A percentile compares a stretch with the other conserved stretches of the same genome.
phyloP scores from a whole-genome alignment of 2,797 vertebrate species.

The Pipistrellus kuhlii region DNA sequence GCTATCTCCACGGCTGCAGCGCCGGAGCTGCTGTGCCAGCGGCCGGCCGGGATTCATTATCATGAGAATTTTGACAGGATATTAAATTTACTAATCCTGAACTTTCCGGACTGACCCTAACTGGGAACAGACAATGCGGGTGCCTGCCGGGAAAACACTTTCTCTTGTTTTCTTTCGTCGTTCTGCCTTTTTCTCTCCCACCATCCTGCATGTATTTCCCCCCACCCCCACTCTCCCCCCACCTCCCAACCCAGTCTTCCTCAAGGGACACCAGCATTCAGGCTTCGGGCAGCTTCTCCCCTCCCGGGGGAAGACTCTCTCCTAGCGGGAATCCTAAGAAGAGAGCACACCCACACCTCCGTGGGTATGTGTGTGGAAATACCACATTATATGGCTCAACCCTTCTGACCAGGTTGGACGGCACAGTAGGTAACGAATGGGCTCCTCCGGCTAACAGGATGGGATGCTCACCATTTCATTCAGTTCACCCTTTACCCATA shows the following conservation, averaged over 20 bases:
- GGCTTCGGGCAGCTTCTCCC: background rate
- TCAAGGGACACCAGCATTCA: background rate
- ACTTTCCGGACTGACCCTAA: conserved; percentile 86
- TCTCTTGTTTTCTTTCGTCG: conserved; percentile 37
- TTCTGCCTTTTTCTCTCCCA: background rate
- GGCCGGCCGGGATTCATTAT: conserved; percentile 84
- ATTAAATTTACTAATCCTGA: conserved; percentile 89
- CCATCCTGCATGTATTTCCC: background rate
- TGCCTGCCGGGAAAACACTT: conserved; percentile 33
- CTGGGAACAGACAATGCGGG: conserved; percentile 75
- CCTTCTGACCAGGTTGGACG: background rate
- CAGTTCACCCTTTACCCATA: background rate
- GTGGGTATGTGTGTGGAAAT: background rate
- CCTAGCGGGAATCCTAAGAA: background rate
- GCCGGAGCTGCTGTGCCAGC: conserved; percentile 73
- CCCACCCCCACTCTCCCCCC: no score
- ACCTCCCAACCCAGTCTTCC: background rate
- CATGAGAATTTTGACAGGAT: conserved; percentile 88
- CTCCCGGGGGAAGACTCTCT: rapidly evolving
- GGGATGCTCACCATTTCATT: rapidly evolving
- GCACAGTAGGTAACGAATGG: rapidly evolving
- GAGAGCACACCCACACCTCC: background rate
- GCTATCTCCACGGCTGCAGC: conserved; percentile 78
- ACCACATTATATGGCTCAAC: background rate
- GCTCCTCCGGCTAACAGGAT: rapidly evolving